A percentile compares a stretch with the other conserved stretches of the same genome.
Evolutionary conservation across 92 coral and sea anemone genomes (phyloP).

Genomic region (Heliopora coerulea): DNA sequence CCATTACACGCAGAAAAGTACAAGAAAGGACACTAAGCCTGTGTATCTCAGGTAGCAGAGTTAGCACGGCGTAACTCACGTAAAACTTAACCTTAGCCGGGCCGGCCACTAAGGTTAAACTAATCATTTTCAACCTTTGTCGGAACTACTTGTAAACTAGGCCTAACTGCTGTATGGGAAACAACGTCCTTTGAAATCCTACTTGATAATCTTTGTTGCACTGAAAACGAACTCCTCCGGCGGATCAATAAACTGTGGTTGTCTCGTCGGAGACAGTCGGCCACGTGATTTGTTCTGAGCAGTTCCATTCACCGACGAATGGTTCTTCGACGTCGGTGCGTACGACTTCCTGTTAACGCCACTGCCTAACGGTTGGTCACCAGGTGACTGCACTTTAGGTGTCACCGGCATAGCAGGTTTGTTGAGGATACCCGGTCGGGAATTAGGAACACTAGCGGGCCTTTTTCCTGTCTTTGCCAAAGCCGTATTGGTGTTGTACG

Average conservation of each 20-base stretch:
- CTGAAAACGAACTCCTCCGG: constrained; percentile 97
- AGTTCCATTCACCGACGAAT: constrained; percentile 45
- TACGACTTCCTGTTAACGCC: constrained; percentile 45
- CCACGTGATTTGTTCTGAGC: constrained; percentile 60
- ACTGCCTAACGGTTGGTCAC: constrained; percentile 27
- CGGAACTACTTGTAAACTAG: no score
- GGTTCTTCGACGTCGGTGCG: constrained; percentile 40
- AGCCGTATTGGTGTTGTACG: constrained; percentile 87
- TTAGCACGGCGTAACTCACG: no score
- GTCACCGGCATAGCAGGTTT: constrained; percentile 73
- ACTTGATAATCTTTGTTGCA: constrained; percentile 81
- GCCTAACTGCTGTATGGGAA: no score
- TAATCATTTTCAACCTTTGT: no score
- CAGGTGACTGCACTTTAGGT: constrained; percentile 43
- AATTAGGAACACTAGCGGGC: background rate
- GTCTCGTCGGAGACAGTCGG: constrained; percentile 52
- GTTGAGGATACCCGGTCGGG: constrained; percentile 47
- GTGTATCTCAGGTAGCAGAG: no score
- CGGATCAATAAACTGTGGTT: constrained; percentile 96
- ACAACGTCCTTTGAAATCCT: no score
- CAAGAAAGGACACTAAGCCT: no score
- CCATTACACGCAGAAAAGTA: no score
- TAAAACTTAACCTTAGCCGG: no score
- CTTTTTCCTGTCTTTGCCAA: constrained; percentile 49
- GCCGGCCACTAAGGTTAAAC: no score